Conservation (phyloP, 1,140 invertebrate genomes). For the Pseudobourletiella spinata region DNA sequence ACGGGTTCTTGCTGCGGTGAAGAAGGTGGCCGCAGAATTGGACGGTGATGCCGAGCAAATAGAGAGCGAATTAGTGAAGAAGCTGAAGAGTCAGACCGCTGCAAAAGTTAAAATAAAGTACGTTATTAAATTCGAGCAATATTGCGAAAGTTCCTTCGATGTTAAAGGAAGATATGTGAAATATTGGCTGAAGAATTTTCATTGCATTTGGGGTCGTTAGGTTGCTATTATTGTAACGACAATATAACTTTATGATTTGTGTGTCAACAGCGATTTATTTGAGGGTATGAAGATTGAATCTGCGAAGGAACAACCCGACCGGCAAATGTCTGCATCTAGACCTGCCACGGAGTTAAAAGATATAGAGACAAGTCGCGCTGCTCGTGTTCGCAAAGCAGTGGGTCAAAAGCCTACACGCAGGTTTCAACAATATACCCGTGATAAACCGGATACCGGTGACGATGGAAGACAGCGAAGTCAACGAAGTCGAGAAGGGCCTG, state of each 20-base stretch:
- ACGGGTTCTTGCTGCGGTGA: constrained; percentile 47
- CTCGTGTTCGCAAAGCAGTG: constrained; percentile 43
- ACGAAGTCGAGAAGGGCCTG: neutral
- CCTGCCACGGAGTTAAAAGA: neutral
- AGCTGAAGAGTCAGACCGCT: constrained; percentile 48
- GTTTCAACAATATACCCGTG: no score
- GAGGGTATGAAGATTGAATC: neutral
- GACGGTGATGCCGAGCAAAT: constrained; percentile 57
- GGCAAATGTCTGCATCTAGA: no score
- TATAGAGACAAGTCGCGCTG: constrained; percentile 33
- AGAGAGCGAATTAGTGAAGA: constrained; percentile 63
- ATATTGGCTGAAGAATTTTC: no score
- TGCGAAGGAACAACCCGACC: neutral
- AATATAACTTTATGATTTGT: no score
- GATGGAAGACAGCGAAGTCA: neutral
- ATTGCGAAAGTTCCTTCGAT: no score
- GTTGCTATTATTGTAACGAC: no score
- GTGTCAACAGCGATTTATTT: constrained; percentile 37
- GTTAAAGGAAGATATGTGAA: no score
- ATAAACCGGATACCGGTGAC: no score
- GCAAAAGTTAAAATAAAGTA: constrained; percentile 29
- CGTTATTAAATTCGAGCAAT: no score
- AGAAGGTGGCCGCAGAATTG: constrained; percentile 54
- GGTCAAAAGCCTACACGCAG: constrained; percentile 16
- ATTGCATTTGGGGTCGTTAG: no score